These are phyloP conservation scores for Xanthorhoe spadicearia DNA, from an alignment of 2,888 invertebrate genomes.

Conservation along the genomic window DNA sequence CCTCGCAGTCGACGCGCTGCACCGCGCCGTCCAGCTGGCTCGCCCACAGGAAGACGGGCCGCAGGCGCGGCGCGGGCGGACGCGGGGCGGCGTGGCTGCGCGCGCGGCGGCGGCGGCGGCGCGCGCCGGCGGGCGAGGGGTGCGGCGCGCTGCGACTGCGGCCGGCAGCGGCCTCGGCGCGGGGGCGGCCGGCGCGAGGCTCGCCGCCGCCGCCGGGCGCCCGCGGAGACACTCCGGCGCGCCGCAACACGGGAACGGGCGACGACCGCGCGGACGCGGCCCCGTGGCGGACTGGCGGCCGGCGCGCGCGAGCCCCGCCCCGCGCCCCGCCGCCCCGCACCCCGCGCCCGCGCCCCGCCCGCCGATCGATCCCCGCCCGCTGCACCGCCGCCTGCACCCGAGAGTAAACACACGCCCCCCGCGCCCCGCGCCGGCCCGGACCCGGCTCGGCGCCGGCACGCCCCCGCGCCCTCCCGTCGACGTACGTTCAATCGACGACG, in stretches of 20 bases:
- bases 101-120: slow-evolving; percentile 69
- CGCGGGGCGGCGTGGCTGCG: slow-evolving; percentile 67
- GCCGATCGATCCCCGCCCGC: slow-evolving; percentile 74
- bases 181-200: slow-evolving; percentile 81
- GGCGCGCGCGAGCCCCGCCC: slow-evolving; percentile 64
- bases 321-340: slow-evolving; percentile 72
- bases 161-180: slow-evolving; percentile 81
- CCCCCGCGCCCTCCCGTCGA: slow-evolving; percentile 4
- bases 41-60: slow-evolving; percentile 94
- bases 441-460: slow-evolving; percentile 39
- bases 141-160: slow-evolving; percentile 63
- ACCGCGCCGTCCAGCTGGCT: slow-evolving; percentile 92
- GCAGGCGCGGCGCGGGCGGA: slow-evolving; percentile 85
- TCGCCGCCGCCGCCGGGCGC: slow-evolving; percentile 81
- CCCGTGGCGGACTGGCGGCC: slow-evolving; percentile 78
- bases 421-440: slow-evolving; percentile 68
- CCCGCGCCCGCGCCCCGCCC: slow-evolving; percentile 88
- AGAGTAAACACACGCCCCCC: slow-evolving; percentile 85
- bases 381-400: slow-evolving; percentile 80
- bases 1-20: slow-evolving; percentile 93
- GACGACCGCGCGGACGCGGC: slow-evolving; percentile 83
- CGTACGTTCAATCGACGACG: slow-evolving; percentile 4
- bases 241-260: slow-evolving; percentile 74
- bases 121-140: slow-evolving; percentile 69
- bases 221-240: slow-evolving; percentile 79